Conservation (phyloP, 2,888 invertebrate genomes). For the Drosophila macrospina region DNA sequence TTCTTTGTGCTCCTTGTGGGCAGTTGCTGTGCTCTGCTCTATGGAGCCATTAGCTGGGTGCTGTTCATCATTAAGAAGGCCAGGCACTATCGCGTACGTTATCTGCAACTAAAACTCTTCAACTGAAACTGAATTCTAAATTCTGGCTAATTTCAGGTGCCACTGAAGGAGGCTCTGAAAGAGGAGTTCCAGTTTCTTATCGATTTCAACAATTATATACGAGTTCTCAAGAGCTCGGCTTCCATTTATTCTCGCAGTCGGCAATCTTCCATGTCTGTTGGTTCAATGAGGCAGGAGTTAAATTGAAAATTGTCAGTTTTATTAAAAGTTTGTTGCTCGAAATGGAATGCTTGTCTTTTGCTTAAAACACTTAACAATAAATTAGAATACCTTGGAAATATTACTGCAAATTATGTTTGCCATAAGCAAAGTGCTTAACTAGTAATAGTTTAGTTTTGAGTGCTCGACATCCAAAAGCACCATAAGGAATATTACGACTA, state of each 20-base stretch:
- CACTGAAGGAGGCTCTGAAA: slow-evolving; percentile 88
- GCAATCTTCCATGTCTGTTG: slow-evolving; percentile 81
- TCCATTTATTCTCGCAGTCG: slow-evolving; percentile 83
- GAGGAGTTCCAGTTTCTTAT: slow-evolving; percentile 91
- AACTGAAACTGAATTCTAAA: neutral
- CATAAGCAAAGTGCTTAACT: slow-evolving; percentile 25
- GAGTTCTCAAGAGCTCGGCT: slow-evolving; percentile 87
- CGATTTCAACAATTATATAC: slow-evolving; percentile 89
- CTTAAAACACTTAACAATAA: slow-evolving; percentile 14
- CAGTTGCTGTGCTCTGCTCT: slow-evolving; percentile 78
- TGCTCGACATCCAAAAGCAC: slow-evolving; percentile 33
- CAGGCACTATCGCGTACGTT: slow-evolving; percentile 78
- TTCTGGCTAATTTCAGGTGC: slow-evolving; percentile 85
- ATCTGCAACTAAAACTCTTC: rapidly evolving
- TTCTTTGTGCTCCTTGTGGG: slow-evolving; percentile 88
- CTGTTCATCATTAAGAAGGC: slow-evolving; percentile 80
- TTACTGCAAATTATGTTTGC: slow-evolving; percentile 2
- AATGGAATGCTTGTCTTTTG: slow-evolving; percentile 53
- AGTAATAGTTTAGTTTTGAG: slow-evolving; percentile 22
- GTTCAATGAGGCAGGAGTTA: slow-evolving; percentile 68
- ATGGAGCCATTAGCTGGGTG: slow-evolving; percentile 82
- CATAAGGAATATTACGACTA: slow-evolving; percentile 23
- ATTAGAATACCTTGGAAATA: slow-evolving; percentile 17
- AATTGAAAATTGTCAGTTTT: slow-evolving; percentile 36
- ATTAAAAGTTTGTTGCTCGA: slow-evolving; percentile 47